Evolutionary conservation across 2,113 vertebrate species (phyloP), one percentile per base, ranked within the genome.

Genomic region (Cheirogaleus medius): DNA sequence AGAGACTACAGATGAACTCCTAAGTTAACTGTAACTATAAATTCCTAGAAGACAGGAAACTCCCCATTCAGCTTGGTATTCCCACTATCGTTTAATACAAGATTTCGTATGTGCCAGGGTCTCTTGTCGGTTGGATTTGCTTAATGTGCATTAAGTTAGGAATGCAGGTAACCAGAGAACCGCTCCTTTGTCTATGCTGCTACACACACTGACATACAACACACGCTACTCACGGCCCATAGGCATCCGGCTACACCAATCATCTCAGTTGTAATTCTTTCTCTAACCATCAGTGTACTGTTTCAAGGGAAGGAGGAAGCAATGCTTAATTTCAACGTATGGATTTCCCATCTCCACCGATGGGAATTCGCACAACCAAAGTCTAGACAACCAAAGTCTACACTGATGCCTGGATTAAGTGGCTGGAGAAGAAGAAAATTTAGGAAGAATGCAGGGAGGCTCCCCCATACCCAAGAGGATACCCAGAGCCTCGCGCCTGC

Each of bases 331-430:
- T 80, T 94, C 69, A 92, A 11, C 11, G 7, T 39, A 76, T 63
- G 69, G 47, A 78, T 82, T 91, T 86, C 47, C 73, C 66, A 93
- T 84, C 58, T 92, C 42, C 73, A 18, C 23, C 68, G 25, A 96
- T 68, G 66, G 80, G 54, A 94, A 91, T 74, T 85, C 32, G 78
- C 18, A 77, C 32, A 78, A 92, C 80, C 44, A 17, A 91, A 89
- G 66, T 96, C 58, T 92, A 96, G 77, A 96, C 76, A 63, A 85
- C 1, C 54, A 56, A 56, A 56, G 54, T 56, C 54, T 39, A 73
- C 34, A 71, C 44, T 47, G 52, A 88, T 78, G 20, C 29, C 69
- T 94, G 90, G 76, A 92, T 81, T 85, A 94, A 94, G 84, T n/a
- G 76, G 85, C 20, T 60, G 1, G 27, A 90, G 58, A 88, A 85